Evolutionary conservation across 2,888 invertebrate species (phyloP).

Genomic region (Dexiosoma caninum): DNA sequence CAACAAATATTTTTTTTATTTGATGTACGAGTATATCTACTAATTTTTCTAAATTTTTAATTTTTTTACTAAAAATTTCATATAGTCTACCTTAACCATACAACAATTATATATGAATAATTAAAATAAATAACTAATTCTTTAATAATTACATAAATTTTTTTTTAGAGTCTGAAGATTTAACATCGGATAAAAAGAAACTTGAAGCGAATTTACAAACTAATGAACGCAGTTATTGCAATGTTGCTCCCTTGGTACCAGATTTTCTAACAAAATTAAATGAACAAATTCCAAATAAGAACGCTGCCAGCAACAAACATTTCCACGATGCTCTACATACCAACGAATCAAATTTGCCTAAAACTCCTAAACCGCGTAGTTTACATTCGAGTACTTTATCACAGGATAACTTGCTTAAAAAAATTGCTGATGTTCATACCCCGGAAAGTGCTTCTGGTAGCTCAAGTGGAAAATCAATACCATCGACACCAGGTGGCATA

Average conservation of each 20-base stretch:
- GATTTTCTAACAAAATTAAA: slow-evolving; percentile 65
- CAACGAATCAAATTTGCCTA: slow-evolving; percentile 45
- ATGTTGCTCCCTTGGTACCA: slow-evolving; percentile 76
- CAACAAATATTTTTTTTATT: too few species aligned
- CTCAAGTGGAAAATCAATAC: slow-evolving; percentile 55
- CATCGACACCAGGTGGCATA: slow-evolving; percentile 58
- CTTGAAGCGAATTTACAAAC: slow-evolving; percentile 14
- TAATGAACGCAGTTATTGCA: slow-evolving; percentile 72
- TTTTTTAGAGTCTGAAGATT: slow-evolving; percentile 44
- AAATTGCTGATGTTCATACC: slow-evolving; percentile 42
- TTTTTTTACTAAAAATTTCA: too few species aligned
- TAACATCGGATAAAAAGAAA: slow-evolving; percentile 61
- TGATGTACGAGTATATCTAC: too few species aligned
- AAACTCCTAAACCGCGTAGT: slow-evolving; percentile 56
- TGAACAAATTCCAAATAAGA: slow-evolving; percentile 5
- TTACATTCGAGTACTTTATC: slow-evolving; percentile 44
- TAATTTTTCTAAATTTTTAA: too few species aligned
- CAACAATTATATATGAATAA: too few species aligned
- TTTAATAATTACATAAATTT: too few species aligned
- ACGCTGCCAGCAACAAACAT: neutral
- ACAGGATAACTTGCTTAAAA: slow-evolving; percentile 57
- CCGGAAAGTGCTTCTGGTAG: slow-evolving; percentile 50
- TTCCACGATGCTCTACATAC: neutral
- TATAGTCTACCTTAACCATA: too few species aligned
- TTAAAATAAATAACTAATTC: too few species aligned